Evolutionary conservation across 1,140 invertebrate species (phyloP), one percentile per base, ranked within the genome.

Genomic region (Trichonephila inaurata): DNA sequence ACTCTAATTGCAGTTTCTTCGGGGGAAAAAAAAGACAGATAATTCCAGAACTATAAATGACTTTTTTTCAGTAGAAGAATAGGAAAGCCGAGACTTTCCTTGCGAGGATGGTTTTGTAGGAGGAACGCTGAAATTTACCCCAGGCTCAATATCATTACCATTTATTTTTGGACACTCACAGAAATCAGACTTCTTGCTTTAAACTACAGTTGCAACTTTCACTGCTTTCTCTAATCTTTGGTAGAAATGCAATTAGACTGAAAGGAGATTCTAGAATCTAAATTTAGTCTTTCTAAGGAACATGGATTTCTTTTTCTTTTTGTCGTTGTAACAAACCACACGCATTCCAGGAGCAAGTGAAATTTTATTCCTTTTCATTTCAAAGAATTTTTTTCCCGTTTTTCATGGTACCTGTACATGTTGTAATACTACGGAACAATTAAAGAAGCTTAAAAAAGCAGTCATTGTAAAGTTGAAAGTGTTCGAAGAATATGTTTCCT

Each of bases 151-250:
- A 62, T 61, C 89, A 82, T 82, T 91, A 82, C 44, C 24, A 91
- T 91, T 91, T 91, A 91, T 91, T 91, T 91, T 91, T 28, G 60
- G 89, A 28, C 58, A 82, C 89, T 91, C 89, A 21, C n/a, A 40
- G 66, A 77, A 60, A 91, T 91, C 89, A 60, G 69, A 62, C 62
- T 44, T 44, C 58, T 77, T 81, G 18, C 44, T 40, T 81, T 51
- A 91, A 81, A 91, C 28, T 91, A 62, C 66, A 81, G 87, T 89
- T 89, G 85, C 16, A 28, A 61, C 18, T 69, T 24, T 24, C n/a
- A 66, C 40, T 89, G 14, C 40, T 91, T n/a, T n/a, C 51, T 62
- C 24, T 61, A 81, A 77, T 91, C 69, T 69, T 51, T 61, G 69
- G 72, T 82, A 21, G 24, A 91, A 91, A 81, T 82, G 89, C 60